These are phyloP conservation scores for Hydrotaea diabolus DNA, from an alignment of 2,888 invertebrate genomes.

Conservation along the genomic window DNA sequence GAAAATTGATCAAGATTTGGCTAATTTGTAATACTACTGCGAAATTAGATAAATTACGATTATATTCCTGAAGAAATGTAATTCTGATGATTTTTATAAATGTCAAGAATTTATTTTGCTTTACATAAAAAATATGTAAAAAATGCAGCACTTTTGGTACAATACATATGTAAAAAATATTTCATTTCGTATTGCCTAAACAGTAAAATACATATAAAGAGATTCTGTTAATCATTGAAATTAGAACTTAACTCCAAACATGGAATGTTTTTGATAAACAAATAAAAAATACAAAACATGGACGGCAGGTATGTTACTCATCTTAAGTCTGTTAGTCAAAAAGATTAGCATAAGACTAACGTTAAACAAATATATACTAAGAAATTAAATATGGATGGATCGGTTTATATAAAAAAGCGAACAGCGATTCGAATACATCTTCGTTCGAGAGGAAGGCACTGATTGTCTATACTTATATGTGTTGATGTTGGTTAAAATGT, in stretches of 20 bases:
- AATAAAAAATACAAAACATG: not conserved
- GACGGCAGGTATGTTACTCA: constrained; percentile 19
- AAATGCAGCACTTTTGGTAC: not conserved
- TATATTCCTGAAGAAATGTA: too few relatives aligned
- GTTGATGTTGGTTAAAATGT: not conserved
- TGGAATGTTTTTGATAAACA: constrained; percentile 23
- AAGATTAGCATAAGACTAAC: not conserved
- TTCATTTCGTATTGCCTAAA: constrained; percentile 2
- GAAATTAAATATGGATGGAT: not conserved
- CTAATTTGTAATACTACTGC: too few relatives aligned
- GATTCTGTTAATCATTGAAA: not conserved
- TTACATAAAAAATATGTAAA: constrained; percentile 50
- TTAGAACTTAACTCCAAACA: not conserved
- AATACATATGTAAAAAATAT: constrained; percentile 18
- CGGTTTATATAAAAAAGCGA: not conserved
- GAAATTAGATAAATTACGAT: too few relatives aligned
- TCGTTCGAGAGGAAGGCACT: constrained; percentile 19
- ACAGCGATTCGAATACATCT: constrained; percentile 12
- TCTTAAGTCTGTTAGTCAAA: not conserved
- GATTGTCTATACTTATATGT: constrained; percentile 17
- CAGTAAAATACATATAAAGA: not conserved
- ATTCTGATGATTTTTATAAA: too few relatives aligned
- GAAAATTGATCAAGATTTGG: too few relatives aligned
- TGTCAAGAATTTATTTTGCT: constrained; percentile 41
- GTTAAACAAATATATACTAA: not conserved